Evolutionary conservation across 2,888 invertebrate genomes (phyloP).

Genomic region (Nipponacmea schrenckii): DNA sequence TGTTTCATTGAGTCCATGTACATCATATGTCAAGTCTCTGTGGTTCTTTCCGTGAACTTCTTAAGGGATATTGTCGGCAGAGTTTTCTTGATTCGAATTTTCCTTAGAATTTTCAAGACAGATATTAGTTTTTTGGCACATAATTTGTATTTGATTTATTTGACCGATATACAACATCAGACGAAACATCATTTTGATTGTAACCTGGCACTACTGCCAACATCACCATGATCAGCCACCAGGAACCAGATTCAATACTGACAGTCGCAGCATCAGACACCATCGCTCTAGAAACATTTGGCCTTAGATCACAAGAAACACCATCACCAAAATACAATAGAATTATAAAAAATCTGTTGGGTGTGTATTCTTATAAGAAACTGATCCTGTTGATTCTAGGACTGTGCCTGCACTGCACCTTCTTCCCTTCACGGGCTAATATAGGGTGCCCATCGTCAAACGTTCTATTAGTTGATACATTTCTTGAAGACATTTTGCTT

Average conservation of each 20-base stretch:
- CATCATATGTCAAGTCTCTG: too few species aligned
- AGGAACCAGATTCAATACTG: background rate
- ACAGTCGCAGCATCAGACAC: background rate
- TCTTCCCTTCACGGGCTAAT: constrained; percentile 1
- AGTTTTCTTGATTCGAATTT: too few species aligned
- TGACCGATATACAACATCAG: background rate
- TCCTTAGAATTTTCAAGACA: too few species aligned
- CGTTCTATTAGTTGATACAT: background rate
- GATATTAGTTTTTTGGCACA: too few species aligned
- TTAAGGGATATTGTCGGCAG: too few species aligned
- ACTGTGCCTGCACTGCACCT: background rate
- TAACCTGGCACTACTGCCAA: background rate
- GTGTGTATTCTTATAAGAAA: background rate
- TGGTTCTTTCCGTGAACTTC: too few species aligned
- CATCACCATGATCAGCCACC: background rate
- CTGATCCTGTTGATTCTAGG: constrained; percentile 5
- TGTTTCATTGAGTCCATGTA: too few species aligned
- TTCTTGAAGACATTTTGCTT: background rate
- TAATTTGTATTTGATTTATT: background rate
- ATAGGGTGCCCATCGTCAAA: constrained; percentile 1
- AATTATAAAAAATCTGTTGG: background rate
- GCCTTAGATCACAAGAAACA: background rate
- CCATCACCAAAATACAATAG: background rate
- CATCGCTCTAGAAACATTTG: background rate
- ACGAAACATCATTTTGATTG: background rate